Evolutionary conservation across 2,113 vertebrate species (phyloP), one percentile per base, ranked within the genome.

Genomic region (Leptodactylus fuscus): DNA sequence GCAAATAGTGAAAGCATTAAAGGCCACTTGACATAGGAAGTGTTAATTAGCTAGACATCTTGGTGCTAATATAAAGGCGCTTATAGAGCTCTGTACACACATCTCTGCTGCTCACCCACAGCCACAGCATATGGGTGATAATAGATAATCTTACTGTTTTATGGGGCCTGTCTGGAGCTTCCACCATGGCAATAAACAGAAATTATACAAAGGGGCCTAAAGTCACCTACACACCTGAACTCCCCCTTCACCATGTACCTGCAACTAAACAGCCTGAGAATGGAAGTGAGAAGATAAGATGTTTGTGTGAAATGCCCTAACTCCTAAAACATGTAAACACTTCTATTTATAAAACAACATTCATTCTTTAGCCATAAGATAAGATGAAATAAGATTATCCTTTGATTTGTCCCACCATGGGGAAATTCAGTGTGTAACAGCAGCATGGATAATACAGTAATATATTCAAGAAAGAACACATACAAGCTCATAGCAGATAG

Each of bases 41-140:
- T 32, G 6, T 83, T 38, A 24, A 69, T 38, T 49, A 49, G 6
- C 5, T 38, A 10, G 12, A 48, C 27, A 62, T 41, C 48, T 49
- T 51, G 27, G 16, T 10, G 74, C 80, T 85, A 79, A 85, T 85
- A 41, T 55, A 71, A 78, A 85, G 83, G 70, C 83, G 83, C 62
- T 84, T 81, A 85, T 29, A 78, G 58, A 69, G 69, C 10, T 10
- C 27, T 22, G 24, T 67, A 58, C 60, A 38, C 49, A 87, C 9
- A 9, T 41, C 88, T 36, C 32, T 24, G 76, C 51, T 48, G 46
- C 76, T 0, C 0, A 81, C 46, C 49, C 82, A 46, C 9, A 80
- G 85, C 18, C 79, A 60, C 75, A 41, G 41, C 86, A 79, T 34
- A 0, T 20, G 87, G 86, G 88, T 89, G 89, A 85, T 88, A 87